Percentiles rank a stretch among this genome's conserved stretches.
Evolutionary conservation across 2,797 vertebrate genomes (phyloP).

Genomic region (Chelon auratus): DNA sequence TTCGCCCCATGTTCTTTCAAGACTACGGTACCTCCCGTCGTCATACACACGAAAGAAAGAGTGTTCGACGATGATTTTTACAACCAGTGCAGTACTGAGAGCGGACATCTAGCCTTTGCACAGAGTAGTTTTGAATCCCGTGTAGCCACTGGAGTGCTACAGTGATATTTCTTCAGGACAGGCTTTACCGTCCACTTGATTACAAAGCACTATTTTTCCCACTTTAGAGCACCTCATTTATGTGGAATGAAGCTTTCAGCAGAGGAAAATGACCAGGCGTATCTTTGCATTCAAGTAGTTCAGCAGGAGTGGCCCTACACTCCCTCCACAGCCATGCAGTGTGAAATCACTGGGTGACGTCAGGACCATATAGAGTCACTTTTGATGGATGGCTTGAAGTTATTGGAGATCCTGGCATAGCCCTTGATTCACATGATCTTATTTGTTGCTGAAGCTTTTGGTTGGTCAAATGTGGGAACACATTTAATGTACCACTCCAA

Average conservation of each 20-base stretch:
- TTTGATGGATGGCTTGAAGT: neutral
- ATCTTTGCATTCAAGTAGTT: neutral
- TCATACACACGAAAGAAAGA: neutral
- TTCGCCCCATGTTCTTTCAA: too few species aligned
- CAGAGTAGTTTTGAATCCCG: neutral
- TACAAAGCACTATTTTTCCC: neutral
- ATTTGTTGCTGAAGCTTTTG: too few species aligned
- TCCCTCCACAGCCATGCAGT: neutral
- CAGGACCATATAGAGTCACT: neutral
- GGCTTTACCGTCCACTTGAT: neutral
- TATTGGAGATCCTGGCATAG: too few species aligned
- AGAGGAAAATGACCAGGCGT: too few species aligned
- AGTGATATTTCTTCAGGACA: neutral
- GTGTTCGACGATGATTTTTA: neutral
- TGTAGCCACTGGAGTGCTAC: neutral
- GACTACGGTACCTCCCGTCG: neutral
- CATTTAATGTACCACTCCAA: too few species aligned
- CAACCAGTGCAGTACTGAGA: too few species aligned
- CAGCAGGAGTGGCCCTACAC: too few species aligned
- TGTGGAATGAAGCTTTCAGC: neutral
- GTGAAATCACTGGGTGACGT: neutral
- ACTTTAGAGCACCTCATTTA: neutral
- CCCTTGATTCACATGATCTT: too few species aligned
- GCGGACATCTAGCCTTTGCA: neutral
- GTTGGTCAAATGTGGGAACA: too few species aligned